Conservation (phyloP, 2,888 invertebrate genomes). For the Dicycla oo region DNA sequence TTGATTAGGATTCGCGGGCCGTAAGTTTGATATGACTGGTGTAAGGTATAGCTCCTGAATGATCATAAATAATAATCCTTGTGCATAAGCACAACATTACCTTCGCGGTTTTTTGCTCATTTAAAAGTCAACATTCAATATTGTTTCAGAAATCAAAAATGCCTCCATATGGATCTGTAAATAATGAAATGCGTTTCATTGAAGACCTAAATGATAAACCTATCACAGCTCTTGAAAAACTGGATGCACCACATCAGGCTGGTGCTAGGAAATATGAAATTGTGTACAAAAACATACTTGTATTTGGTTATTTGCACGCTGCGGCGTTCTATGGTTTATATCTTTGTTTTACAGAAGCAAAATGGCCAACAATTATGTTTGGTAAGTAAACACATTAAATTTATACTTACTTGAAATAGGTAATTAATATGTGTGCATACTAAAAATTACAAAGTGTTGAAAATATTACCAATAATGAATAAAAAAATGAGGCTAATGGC, state of each 20-base stretch:
- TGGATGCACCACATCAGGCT: conserved; percentile 47
- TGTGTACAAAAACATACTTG: conserved; percentile 62
- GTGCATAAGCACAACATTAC: too few relatives aligned
- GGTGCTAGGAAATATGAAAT: conserved; percentile 61
- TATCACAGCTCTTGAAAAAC: conserved; percentile 14
- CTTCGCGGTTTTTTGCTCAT: not conserved
- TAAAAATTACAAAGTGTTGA: not conserved
- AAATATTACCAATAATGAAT: not conserved
- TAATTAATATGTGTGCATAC: not conserved
- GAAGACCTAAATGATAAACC: not conserved
- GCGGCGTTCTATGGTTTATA: conserved; percentile 68
- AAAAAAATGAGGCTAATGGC: not conserved
- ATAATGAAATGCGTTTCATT: not conserved
- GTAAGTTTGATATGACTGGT: too few relatives aligned
- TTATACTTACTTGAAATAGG: not conserved
- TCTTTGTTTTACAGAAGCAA: conserved; percentile 60
- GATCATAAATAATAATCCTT: too few relatives aligned
- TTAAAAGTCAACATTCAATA: not conserved
- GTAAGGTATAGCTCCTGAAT: too few relatives aligned
- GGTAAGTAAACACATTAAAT: conserved; percentile 46
- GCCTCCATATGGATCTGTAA: not conserved
- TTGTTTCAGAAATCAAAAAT: conserved; percentile 39
- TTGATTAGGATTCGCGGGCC: too few relatives aligned
- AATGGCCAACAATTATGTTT: conserved; percentile 60
- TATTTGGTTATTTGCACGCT: conserved; percentile 55